A percentile compares a stretch with the other conserved stretches of the same genome.
Conservation (phyloP, 2,113 vertebrate species). For the Microcebus murinus region DNA sequence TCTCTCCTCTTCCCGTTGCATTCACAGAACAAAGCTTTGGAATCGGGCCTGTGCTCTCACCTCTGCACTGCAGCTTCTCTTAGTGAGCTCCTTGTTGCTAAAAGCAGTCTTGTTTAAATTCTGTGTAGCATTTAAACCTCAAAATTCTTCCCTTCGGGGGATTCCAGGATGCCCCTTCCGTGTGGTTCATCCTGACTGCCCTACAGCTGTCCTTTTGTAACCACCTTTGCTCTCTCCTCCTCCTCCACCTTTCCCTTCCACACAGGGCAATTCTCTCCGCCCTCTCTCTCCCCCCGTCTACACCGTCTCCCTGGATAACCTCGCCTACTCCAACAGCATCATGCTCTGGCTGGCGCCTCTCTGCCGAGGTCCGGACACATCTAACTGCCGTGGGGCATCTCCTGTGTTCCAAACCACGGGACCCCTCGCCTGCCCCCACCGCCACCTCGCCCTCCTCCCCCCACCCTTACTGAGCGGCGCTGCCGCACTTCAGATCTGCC, state of each 20-base stretch:
- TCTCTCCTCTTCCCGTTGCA: background rate
- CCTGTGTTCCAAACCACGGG: background rate
- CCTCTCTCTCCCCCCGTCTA: background rate
- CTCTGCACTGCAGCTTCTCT: background rate
- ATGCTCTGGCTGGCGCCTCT: background rate
- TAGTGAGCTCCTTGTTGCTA: background rate
- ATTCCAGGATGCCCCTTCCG: background rate
- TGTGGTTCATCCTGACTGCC: background rate
- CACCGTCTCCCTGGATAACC: background rate
- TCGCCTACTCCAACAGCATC: background rate
- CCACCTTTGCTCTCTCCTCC: background rate
- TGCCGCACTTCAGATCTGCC: background rate
- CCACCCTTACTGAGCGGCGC: background rate
- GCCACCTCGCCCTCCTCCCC: rapidly evolving
- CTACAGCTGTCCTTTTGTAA: background rate
- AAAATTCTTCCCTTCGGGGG: background rate
- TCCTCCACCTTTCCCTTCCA: background rate
- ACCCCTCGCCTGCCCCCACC: background rate
- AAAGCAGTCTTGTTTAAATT: background rate
- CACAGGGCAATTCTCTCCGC: background rate
- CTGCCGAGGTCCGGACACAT: background rate
- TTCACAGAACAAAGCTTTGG: background rate
- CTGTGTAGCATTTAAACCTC: background rate
- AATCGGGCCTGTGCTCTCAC: background rate
- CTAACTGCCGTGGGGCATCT: background rate